phyloP scores from a whole-genome alignment of 2,888 invertebrate species.

The Agrochola lychnidis region DNA sequence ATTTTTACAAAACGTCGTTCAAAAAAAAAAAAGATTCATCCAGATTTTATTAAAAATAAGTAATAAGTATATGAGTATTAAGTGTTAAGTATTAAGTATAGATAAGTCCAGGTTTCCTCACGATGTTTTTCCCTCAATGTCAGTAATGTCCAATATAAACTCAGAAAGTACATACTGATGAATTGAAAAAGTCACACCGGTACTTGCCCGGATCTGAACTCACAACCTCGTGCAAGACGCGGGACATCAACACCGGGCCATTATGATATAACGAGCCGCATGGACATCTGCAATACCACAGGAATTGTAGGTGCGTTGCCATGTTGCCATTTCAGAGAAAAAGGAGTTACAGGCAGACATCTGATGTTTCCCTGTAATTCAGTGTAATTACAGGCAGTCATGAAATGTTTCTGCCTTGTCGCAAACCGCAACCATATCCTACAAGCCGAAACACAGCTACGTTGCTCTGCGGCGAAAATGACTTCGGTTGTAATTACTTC shows the following conservation, averaged over 20 bases:
- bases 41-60: too few relatives aligned
- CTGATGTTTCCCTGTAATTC: neutral
- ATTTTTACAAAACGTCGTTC: too few relatives aligned
- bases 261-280: neutral
- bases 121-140: neutral
- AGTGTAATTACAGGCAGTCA: neutral
- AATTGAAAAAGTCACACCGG: neutral
- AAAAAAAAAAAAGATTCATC: too few relatives aligned
- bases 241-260: neutral
- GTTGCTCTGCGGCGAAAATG: neutral
- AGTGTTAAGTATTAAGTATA: too few relatives aligned
- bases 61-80: too few relatives aligned
- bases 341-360: neutral
- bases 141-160: neutral
- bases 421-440: neutral
- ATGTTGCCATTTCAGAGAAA: neutral
- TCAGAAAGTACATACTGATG: too few relatives aligned
- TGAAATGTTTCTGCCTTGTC: neutral
- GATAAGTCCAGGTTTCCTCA: neutral
- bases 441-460: neutral
- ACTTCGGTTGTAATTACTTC: neutral
- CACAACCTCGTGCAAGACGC: neutral
- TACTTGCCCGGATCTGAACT: neutral
- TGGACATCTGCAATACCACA: neutral
- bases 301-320: neutral